phyloP scores from a whole-genome alignment of 2,888 invertebrate species.

The Beris morrisii region DNA sequence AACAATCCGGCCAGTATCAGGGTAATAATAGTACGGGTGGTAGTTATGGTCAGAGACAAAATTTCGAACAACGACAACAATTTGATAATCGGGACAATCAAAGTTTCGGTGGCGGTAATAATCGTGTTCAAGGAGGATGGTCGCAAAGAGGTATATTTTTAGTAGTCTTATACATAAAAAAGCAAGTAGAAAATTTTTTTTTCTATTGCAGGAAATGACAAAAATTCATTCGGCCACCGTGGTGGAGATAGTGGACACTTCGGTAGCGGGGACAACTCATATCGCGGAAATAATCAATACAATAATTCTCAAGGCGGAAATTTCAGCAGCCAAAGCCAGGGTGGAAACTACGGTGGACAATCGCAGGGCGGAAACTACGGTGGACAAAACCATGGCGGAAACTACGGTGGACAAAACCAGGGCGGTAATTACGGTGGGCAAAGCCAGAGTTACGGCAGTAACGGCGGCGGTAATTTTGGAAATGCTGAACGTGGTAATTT shows the following conservation, averaged over 20 bases:
- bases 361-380: conserved; percentile 42
- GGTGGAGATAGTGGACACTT: conserved; percentile 42
- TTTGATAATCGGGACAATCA: conserved; percentile 46
- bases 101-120: conserved; percentile 53
- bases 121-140: conserved; percentile 56
- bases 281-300: conserved; percentile 37
- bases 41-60: conserved; percentile 41
- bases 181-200: background rate
- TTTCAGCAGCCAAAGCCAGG: conserved; percentile 33
- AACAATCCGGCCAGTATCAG: conserved; percentile 34
- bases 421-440: conserved; percentile 33
- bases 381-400: conserved; percentile 40
- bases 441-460: conserved; percentile 41
- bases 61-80: conserved; percentile 34
- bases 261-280: conserved; percentile 35
- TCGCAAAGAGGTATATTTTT: conserved; percentile 42
- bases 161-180: background rate
- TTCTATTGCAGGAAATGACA: background rate
- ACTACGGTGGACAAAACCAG: too few species aligned
- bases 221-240: conserved; percentile 36
- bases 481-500: conserved; percentile 40
- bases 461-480: conserved; percentile 40
- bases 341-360: conserved; percentile 41
- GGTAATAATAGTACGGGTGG: background rate
- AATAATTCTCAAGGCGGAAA: conserved; percentile 18